Conservation (phyloP, 1,140 invertebrate species). For the Leucophenga varia region DNA sequence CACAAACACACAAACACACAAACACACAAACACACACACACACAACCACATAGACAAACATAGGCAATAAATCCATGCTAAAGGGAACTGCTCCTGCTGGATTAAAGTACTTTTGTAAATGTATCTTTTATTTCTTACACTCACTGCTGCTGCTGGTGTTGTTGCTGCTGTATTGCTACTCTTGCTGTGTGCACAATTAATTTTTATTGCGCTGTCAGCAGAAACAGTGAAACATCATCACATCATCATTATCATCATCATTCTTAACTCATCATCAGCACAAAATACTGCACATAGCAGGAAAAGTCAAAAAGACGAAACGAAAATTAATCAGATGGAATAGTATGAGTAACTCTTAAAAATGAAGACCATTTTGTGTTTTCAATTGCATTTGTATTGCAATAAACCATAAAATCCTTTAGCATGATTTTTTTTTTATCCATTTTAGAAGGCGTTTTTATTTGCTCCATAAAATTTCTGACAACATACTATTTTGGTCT, state of each 20-base stretch:
- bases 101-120: not conserved
- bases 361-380: too few relatives aligned
- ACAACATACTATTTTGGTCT: too few relatives aligned
- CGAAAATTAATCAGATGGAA: too few relatives aligned
- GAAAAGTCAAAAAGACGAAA: too few relatives aligned
- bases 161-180: slow-evolving; percentile 35
- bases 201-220: slow-evolving; percentile 50
- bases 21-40: slow-evolving; percentile 44
- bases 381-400: too few relatives aligned
- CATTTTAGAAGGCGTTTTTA: too few relatives aligned
- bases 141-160: not conserved
- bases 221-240: not conserved
- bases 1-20: slow-evolving; percentile 49
- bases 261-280: not conserved
- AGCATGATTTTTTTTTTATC: too few relatives aligned
- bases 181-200: too few relatives aligned
- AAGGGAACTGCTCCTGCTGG: slow-evolving; percentile 5
- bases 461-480: too few relatives aligned
- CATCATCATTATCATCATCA: not conserved
- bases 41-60: slow-evolving; percentile 46
- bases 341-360: too few relatives aligned
- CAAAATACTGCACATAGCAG: too few relatives aligned
- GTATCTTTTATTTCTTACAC: not conserved
- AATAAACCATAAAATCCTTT: too few relatives aligned
- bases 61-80: slow-evolving; percentile 15